Evolutionary conservation across 2,888 invertebrate genomes (phyloP), one percentile per base, ranked within the genome.

Genomic region (Alloplasta piceator): DNA sequence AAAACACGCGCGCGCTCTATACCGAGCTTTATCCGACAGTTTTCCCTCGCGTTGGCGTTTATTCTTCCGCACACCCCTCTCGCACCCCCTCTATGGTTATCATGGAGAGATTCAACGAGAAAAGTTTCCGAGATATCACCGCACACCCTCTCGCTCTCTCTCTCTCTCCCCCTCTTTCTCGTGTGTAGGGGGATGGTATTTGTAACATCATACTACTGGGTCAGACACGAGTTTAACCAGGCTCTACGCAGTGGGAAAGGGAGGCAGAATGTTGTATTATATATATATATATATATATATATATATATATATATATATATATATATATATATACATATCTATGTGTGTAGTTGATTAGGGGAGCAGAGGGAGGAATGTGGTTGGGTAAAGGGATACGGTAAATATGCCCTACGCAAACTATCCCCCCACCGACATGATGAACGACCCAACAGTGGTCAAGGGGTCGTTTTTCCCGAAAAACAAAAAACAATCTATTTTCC

Each of bases 61-160:
- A 73, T 80, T 80, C 80, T 82, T 82, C 70, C 26, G 38, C 55
- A 39, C 39, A 63, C 70, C 73, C 38, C 56, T 39, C 46, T 56
- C 77, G 75, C 58, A 67, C 61, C 68, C 67, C 26, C 55, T 43
- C 55, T 61, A 79, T 78, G 61, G 71, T 55, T 61, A 61, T 75
- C 73, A 48, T 60, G 60, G 52, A 50, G 68, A 76, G 68, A 77
- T 67, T 78, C 66, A 73, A 77, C 50, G 66, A 38, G 41, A 48
- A 48, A 74, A 66, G 64, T 39, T 67, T 78, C 78, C 55, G 55
- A 73, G 67, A 64, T 71, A 71, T 75, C 80, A 48, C 43, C 71
- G 63, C 6, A 1, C 52, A 7, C 14, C 12, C 4, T 6, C 16
- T 71, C 60, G 12, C 5, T 52, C 71, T 26, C 26, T 26, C 26